A percentile compares a stretch with the other conserved stretches of the same genome.
phyloP scores from a whole-genome alignment of 2,888 invertebrate genomes.

The Thalpophila matura region DNA sequence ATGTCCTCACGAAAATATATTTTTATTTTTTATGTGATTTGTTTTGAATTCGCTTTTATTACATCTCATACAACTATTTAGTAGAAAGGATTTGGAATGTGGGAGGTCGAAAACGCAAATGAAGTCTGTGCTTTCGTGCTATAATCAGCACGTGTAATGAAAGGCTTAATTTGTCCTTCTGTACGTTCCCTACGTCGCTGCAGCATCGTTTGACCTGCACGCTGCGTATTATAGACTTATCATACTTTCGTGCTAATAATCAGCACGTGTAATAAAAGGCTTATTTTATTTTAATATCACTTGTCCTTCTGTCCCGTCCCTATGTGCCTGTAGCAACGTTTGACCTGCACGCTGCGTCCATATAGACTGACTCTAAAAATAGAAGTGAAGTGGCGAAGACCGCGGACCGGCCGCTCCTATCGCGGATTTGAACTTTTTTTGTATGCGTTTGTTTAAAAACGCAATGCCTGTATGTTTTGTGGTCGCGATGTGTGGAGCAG shows the following conservation, averaged over 20 bases:
- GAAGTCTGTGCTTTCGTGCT: too few relatives aligned
- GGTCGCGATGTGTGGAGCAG: conserved; percentile 22
- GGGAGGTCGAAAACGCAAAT: too few relatives aligned
- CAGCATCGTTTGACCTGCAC: conserved; percentile 62
- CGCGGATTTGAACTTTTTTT: conserved; percentile 61
- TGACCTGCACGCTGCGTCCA: conserved; percentile 59
- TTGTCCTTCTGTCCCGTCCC: conserved; percentile 41
- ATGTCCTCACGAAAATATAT: too few relatives aligned
- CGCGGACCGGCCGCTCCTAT: conserved; percentile 52
- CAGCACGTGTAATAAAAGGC: too few relatives aligned
- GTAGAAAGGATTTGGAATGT: too few relatives aligned
- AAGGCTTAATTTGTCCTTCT: conserved; percentile 53
- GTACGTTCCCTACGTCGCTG: neutral
- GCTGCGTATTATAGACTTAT: conserved; percentile 52
- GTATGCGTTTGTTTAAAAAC: conserved; percentile 45
- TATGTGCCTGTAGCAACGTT: conserved; percentile 44
- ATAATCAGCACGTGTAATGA: too few relatives aligned
- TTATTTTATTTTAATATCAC: neutral
- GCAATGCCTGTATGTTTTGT: conserved; percentile 31
- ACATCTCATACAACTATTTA: too few relatives aligned
- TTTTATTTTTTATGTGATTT: too few relatives aligned
- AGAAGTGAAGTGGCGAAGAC: conserved; percentile 57
- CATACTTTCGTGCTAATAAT: too few relatives aligned
- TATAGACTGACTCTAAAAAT: conserved; percentile 63
- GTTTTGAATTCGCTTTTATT: too few relatives aligned